phyloP scores from a whole-genome alignment of 2,888 invertebrate genomes.

The Cactoblastis cactorum region DNA sequence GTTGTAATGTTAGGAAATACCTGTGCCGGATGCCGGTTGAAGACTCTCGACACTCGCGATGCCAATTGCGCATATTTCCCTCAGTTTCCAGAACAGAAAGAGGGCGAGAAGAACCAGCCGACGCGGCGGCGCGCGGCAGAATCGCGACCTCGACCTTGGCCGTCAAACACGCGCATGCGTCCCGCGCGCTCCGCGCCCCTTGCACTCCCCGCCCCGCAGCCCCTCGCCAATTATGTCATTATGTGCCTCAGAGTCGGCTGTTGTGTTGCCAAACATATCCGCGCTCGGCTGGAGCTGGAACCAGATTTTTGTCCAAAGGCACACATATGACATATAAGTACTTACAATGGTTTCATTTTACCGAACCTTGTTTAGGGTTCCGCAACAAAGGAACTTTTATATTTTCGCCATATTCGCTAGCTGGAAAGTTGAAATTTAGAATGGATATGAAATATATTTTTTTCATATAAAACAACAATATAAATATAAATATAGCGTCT shows the following conservation, averaged over 20 bases:
- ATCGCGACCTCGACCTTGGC: slow-evolving; percentile 79
- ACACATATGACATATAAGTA: background rate
- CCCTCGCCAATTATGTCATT: slow-evolving; percentile 77
- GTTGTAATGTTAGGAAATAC: slow-evolving; percentile 35
- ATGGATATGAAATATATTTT: too few relatives aligned
- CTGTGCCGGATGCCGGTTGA: slow-evolving; percentile 25
- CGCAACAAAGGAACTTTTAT: too few relatives aligned
- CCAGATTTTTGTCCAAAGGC: slow-evolving; percentile 35
- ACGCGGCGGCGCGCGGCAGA: slow-evolving; percentile 75
- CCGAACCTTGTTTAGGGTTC: background rate
- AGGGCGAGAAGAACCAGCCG: slow-evolving; percentile 63
- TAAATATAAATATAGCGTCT: too few relatives aligned
- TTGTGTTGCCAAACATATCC: slow-evolving; percentile 68
- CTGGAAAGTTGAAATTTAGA: too few relatives aligned
- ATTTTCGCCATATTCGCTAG: too few relatives aligned
- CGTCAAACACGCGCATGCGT: slow-evolving; percentile 78
- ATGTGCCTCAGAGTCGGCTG: slow-evolving; percentile 53
- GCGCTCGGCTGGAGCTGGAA: slow-evolving; percentile 54
- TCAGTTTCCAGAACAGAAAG: slow-evolving; percentile 57
- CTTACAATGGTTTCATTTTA: background rate
- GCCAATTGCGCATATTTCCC: slow-evolving; percentile 56
- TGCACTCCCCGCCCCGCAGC: slow-evolving; percentile 22
- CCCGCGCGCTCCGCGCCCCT: slow-evolving; percentile 49
- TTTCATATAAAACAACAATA: too few relatives aligned
- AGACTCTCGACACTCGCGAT: slow-evolving; percentile 51